Percentiles rank a stretch among this genome's conserved stretches.
These are phyloP conservation scores for Ploceus nigricollis DNA, from an alignment of 2,113 vertebrate genomes.

Conservation along the genomic window DNA sequence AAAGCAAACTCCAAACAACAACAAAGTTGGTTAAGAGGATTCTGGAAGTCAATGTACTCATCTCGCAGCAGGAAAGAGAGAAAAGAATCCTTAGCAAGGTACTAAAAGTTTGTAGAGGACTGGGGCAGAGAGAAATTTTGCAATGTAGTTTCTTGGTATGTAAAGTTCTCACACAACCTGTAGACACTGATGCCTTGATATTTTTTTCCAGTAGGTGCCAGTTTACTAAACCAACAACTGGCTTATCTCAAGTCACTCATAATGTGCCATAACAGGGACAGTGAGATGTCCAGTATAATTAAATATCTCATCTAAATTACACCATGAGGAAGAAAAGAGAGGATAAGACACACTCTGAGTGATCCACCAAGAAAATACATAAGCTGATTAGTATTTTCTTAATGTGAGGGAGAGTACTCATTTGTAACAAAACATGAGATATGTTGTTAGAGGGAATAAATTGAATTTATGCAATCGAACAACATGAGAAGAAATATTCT, in stretches of 20 bases:
- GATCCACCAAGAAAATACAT: background rate
- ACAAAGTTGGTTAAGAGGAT: background rate
- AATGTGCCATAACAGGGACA: background rate
- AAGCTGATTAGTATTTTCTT: background rate
- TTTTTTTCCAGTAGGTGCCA: background rate
- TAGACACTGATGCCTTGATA: background rate
- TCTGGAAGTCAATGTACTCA: background rate
- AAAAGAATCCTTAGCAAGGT: background rate
- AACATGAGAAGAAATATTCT: background rate
- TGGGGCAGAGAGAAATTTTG: background rate
- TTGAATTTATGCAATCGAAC: background rate
- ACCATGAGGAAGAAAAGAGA: background rate
- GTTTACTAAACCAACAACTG: background rate
- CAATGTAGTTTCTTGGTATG: background rate
- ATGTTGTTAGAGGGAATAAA: background rate
- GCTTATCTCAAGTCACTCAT: background rate
- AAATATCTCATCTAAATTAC: background rate
- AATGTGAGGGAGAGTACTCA: background rate
- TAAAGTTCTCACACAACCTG: background rate
- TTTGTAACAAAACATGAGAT: background rate
- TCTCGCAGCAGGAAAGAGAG: background rate
- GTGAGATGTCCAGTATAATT: background rate
- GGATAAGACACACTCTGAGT: background rate
- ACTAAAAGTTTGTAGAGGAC: background rate
- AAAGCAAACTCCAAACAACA: background rate